These are phyloP conservation scores for Gavialis gangeticus DNA, from an alignment of 2,113 vertebrate genomes.

Conservation along the genomic window DNA sequence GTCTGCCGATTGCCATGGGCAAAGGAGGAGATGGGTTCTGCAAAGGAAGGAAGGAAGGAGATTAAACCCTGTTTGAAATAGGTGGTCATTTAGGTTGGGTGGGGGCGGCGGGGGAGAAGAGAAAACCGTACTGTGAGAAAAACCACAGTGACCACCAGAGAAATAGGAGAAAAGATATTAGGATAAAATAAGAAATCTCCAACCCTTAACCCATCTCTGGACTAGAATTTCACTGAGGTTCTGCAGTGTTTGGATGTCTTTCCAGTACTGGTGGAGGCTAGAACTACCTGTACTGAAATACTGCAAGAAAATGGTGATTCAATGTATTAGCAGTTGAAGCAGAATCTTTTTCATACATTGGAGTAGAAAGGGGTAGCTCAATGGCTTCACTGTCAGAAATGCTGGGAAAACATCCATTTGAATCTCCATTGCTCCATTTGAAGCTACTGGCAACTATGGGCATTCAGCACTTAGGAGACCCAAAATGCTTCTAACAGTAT, in stretches of 20 bases:
- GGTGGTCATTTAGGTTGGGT: constrained; percentile 22
- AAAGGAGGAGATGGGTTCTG: constrained; percentile 53
- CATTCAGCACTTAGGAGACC: background rate
- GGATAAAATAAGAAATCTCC: background rate
- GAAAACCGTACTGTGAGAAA: background rate
- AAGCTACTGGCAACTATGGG: background rate
- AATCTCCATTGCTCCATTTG: background rate
- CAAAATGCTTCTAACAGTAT: background rate
- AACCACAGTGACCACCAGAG: constrained; percentile 20
- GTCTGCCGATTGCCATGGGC: constrained; percentile 33
- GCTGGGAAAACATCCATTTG: no score
- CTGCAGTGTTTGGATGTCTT: rapidly evolving
- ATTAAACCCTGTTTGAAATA: constrained; percentile 65
- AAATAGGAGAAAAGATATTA: background rate
- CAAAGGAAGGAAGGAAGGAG: constrained; percentile 74
- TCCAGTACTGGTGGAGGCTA: background rate
- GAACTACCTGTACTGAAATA: background rate
- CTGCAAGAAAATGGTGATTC: background rate
- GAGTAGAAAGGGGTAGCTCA: rapidly evolving
- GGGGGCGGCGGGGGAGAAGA: constrained; percentile 6
- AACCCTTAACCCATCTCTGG: background rate
- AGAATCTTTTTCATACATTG: background rate
- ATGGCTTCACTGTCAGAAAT: rapidly evolving
- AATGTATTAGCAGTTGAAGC: background rate
- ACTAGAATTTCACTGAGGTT: background rate